A percentile compares a stretch with the other conserved stretches of the same genome.
These are phyloP conservation scores for Anseranas semipalmata DNA, from an alignment of 2,113 vertebrate genomes.

Conservation along the genomic window DNA sequence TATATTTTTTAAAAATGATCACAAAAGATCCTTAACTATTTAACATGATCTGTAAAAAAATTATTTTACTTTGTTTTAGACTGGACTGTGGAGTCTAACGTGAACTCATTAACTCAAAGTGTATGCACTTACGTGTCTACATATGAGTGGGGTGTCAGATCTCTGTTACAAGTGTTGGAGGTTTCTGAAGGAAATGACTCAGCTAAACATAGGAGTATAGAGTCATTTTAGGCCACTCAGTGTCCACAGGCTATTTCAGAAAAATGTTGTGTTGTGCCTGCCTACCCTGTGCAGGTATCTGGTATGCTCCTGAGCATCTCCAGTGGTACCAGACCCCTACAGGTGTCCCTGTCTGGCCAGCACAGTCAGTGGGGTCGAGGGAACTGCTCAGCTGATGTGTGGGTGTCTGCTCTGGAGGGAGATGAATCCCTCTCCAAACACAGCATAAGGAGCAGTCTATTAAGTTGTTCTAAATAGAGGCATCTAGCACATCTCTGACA, in stretches of 20 bases:
- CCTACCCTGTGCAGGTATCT: background rate
- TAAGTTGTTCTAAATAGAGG: background rate
- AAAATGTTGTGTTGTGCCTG: background rate
- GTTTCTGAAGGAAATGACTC: background rate
- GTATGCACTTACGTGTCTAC: background rate
- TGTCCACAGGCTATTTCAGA: background rate
- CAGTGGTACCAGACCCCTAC: background rate
- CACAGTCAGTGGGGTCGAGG: background rate
- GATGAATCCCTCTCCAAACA: background rate
- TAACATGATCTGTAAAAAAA: background rate
- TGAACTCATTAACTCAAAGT: background rate
- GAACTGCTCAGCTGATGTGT: background rate
- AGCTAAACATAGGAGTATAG: background rate
- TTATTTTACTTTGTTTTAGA: background rate
- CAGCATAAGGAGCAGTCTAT: fast-evolving
- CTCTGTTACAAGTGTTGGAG: background rate
- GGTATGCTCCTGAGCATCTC: background rate
- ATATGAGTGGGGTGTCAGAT: background rate
- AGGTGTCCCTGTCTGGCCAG: background rate
- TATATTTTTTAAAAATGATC: background rate
- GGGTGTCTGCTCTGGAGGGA: background rate
- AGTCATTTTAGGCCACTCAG: background rate
- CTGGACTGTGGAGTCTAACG: background rate
- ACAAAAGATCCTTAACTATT: background rate
- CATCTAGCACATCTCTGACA: fast-evolving